A percentile compares a stretch with the other conserved stretches of the same genome.
phyloP scores from a whole-genome alignment of 2,797 vertebrate genomes.

The Mastacembelus armatus region DNA sequence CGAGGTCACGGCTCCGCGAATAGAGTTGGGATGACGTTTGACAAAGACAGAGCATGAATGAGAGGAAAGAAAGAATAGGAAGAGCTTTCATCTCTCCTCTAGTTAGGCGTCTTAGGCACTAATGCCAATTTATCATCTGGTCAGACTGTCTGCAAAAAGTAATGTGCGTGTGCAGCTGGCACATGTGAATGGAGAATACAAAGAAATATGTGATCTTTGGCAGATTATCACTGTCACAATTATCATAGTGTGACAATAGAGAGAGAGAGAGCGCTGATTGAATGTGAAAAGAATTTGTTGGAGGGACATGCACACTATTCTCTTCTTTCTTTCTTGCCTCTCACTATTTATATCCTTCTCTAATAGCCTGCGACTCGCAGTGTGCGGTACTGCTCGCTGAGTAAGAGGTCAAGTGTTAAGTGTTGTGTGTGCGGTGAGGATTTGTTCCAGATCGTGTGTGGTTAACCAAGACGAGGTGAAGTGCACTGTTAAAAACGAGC shows the following conservation, averaged over 20 bases:
- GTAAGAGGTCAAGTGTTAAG: slow-evolving; percentile 79
- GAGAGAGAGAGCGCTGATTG: slow-evolving; percentile 54
- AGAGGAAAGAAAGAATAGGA: slow-evolving; percentile 23
- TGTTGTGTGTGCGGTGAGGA: slow-evolving; percentile 66
- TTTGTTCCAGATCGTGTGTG: slow-evolving; percentile 72
- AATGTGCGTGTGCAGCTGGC: slow-evolving; percentile 18
- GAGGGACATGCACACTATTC: slow-evolving; percentile 23
- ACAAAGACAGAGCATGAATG: slow-evolving; percentile 65
- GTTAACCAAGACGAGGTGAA: slow-evolving; percentile 65
- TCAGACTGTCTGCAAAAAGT: slow-evolving; percentile 44
- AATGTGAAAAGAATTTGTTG: slow-evolving; percentile 59
- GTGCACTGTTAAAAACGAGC: slow-evolving; percentile 60
- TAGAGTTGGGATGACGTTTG: slow-evolving; percentile 38
- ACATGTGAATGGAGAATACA: slow-evolving; percentile 39
- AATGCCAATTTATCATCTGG: slow-evolving; percentile 65
- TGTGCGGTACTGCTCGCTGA: slow-evolving; percentile 65
- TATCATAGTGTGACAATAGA: slow-evolving; percentile 54
- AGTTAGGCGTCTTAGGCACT: slow-evolving; percentile 45
- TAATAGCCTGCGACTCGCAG: slow-evolving; percentile 48
- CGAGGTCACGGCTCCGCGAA: slow-evolving; percentile 61
- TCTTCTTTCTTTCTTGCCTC: slow-evolving; percentile 38
- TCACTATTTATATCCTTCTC: slow-evolving; percentile 50
- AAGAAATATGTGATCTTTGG: slow-evolving; percentile 48
- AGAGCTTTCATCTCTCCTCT: slow-evolving; percentile 53
- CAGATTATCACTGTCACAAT: slow-evolving; percentile 66